Conservation (phyloP, 1,140 invertebrate genomes). For the Anadara kagoshimensis region DNA sequence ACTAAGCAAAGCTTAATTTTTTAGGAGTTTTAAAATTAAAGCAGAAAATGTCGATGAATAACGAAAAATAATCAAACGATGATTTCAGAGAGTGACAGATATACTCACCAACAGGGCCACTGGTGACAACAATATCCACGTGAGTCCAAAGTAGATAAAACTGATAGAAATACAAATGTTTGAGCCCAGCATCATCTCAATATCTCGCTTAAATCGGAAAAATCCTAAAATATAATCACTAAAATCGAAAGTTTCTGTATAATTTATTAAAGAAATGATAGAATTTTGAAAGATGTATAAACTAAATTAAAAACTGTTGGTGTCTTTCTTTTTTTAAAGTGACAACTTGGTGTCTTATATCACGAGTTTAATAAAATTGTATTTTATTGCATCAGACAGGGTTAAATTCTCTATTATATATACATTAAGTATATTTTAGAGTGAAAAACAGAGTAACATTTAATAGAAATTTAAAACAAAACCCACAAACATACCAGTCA, state of each 20-base stretch:
- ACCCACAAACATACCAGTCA: too few relatives aligned
- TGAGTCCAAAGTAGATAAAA: constrained; percentile 32
- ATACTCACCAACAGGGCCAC: constrained; percentile 15
- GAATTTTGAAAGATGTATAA: neutral
- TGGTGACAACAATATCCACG: constrained; percentile 22
- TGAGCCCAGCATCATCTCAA: constrained; percentile 38
- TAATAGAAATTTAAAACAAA: too few relatives aligned
- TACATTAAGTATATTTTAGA: too few relatives aligned
- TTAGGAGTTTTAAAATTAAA: too few relatives aligned
- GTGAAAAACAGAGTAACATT: too few relatives aligned
- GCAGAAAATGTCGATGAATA: too few relatives aligned
- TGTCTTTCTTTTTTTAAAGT: neutral
- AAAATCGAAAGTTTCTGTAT: neutral
- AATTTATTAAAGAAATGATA: neutral
- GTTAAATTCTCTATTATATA: neutral
- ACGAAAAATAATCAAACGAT: too few relatives aligned
- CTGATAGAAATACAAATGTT: neutral
- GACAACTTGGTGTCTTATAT: neutral
- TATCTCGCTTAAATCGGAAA: constrained; percentile 9
- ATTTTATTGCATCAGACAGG: neutral
- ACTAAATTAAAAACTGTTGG: too few relatives aligned
- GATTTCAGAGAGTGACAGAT: neutral
- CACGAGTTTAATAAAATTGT: neutral
- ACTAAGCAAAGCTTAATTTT: too few relatives aligned
- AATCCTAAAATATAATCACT: constrained; percentile 10